Conservation (phyloP, 1,140 invertebrate genomes). For the Thereuonema tuberculata region DNA sequence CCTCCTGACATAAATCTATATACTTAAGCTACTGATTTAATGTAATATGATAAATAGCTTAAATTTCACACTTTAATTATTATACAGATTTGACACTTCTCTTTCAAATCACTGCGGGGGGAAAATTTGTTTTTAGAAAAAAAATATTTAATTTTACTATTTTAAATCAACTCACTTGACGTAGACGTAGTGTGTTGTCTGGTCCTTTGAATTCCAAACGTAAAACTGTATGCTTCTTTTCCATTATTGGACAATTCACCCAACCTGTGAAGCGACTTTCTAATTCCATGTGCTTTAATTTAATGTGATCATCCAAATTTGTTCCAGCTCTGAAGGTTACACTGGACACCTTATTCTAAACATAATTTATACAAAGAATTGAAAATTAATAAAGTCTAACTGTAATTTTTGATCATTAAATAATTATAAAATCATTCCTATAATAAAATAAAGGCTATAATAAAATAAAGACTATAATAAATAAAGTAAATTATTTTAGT, state of each 20-base stretch:
- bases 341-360: slow-evolving; percentile 75
- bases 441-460: too few species aligned
- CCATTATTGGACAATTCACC: slow-evolving; percentile 64
- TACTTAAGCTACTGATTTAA: too few species aligned
- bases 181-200: slow-evolving; percentile 71
- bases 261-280: slow-evolving; percentile 67
- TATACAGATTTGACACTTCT: too few species aligned
- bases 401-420: neutral
- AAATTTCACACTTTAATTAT: too few species aligned
- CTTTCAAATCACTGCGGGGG: too few species aligned
- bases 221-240: slow-evolving; percentile 36
- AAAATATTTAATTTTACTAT: too few species aligned
- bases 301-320: slow-evolving; percentile 61
- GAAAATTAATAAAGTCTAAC: slow-evolving; percentile 1
- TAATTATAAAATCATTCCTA: slow-evolving; percentile 4
- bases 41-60: too few species aligned
- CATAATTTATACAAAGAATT: slow-evolving; percentile 18
- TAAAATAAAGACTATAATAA: too few species aligned
- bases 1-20: too few species aligned
- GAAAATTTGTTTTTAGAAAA: too few species aligned
- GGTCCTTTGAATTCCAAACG: slow-evolving; percentile 78
- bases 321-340: slow-evolving; percentile 65
- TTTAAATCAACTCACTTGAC: slow-evolving; percentile 59
- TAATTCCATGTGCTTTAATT: slow-evolving; percentile 65
- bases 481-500: too few species aligned